Percentiles rank a stretch among this genome's conserved stretches.
These are phyloP conservation scores for Lytechinus variegatus DNA, from an alignment of 35 echinoderm and acorn worm genomes.

Conservation along the genomic window DNA sequence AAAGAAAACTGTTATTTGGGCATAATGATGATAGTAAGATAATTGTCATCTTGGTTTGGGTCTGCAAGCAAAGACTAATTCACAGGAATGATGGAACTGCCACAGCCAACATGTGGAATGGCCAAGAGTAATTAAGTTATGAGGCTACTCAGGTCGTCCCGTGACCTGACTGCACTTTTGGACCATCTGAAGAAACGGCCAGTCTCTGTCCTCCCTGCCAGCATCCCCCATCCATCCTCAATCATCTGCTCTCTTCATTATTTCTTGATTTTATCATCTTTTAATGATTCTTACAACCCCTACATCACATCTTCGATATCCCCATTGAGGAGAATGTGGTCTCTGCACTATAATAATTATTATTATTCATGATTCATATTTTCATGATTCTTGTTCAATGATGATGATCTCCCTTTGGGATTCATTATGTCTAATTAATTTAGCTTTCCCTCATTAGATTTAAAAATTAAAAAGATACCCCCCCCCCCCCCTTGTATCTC, in stretches of 20 bases:
- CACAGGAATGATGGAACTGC: background rate
- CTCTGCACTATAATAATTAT: too few relatives aligned
- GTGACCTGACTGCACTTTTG: constrained; percentile 31
- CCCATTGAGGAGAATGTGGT: too few relatives aligned
- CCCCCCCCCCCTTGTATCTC: background rate
- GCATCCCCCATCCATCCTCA: background rate
- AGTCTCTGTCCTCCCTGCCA: background rate
- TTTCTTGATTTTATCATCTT: background rate
- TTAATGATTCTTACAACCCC: background rate
- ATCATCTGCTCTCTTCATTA: background rate
- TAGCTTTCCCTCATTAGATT: too few relatives aligned
- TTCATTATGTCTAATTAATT: too few relatives aligned
- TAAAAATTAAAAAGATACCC: background rate
- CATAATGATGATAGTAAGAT: too few relatives aligned
- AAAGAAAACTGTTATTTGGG: too few relatives aligned
- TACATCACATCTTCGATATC: background rate
- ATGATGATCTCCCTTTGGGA: too few relatives aligned
- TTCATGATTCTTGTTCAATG: too few relatives aligned
- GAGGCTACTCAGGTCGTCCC: constrained; percentile 6
- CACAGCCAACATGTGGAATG: constrained; percentile 6
- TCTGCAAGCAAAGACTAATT: background rate
- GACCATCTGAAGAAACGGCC: background rate
- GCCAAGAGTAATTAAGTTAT: constrained; percentile 23
- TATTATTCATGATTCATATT: too few relatives aligned
- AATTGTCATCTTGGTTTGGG: background rate